Percentiles rank a stretch among this genome's conserved stretches.
These are phyloP conservation scores for Eupithecia inturbata DNA, from an alignment of 2,888 invertebrate species.

Conservation along the genomic window DNA sequence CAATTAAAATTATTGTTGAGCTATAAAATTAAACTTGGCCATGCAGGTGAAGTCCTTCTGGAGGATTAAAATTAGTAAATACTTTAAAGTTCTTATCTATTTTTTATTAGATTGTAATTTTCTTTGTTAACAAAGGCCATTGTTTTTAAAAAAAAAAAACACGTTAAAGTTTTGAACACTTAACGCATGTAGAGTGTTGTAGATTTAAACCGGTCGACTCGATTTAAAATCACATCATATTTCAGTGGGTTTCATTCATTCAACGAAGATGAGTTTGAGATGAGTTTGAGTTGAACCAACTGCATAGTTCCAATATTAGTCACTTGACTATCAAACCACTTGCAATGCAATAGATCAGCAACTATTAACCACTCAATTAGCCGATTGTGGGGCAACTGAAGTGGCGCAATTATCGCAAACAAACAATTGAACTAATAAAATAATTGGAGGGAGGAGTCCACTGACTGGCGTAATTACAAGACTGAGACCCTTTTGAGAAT, in stretches of 20 bases:
- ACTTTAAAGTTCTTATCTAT: no score
- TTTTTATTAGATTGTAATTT: no score
- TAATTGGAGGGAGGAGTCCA: slow-evolving; percentile 19
- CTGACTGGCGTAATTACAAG: slow-evolving; percentile 7
- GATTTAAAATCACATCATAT: not conserved
- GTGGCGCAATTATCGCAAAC: slow-evolving; percentile 29
- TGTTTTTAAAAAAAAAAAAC: no score
- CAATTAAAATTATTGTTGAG: no score
- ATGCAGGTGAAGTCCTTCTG: no score
- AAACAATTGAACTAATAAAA: slow-evolving; percentile 33
- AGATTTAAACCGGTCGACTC: not conserved
- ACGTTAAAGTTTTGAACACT: no score
- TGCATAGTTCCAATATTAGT: slow-evolving; percentile 10
- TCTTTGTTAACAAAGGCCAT: no score
- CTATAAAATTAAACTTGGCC: no score
- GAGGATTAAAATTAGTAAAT: no score
- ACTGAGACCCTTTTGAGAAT: slow-evolving; percentile 3
- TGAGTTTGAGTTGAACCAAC: not conserved
- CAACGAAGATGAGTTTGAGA: not conserved
- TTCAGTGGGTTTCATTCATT: not conserved
- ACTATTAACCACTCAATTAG: slow-evolving; percentile 27
- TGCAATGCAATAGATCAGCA: slow-evolving; percentile 18
- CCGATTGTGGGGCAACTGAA: slow-evolving; percentile 22
- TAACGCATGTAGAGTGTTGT: not conserved
- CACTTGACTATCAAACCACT: slow-evolving; percentile 8